Evolutionary conservation across 2,797 vertebrate species (phyloP).

Genomic region (Gallinago solitaria): DNA sequence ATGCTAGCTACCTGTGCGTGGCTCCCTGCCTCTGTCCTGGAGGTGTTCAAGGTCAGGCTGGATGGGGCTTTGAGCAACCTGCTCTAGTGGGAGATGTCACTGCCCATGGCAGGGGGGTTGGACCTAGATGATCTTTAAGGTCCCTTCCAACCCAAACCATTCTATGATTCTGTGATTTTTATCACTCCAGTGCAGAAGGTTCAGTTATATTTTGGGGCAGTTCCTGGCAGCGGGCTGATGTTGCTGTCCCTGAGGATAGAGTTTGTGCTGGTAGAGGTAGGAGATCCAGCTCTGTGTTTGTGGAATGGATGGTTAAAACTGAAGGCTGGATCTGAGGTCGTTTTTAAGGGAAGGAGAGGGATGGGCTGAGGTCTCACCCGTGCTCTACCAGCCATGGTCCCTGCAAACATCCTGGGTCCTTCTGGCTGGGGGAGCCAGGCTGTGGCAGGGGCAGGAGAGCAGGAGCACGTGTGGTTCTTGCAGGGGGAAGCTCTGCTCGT

Average conservation of each 20-base stretch:
- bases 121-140: too few species aligned
- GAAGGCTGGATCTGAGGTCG: not conserved
- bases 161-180: not conserved
- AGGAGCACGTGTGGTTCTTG: not conserved
- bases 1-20: not conserved
- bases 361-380: not conserved
- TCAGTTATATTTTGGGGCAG: not conserved
- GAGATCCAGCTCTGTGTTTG: not conserved
- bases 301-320: not conserved
- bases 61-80: too few species aligned
- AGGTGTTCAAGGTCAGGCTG: too few species aligned
- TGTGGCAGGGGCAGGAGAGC: not conserved
- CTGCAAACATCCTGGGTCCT: not conserved
- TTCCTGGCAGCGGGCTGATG: not conserved
- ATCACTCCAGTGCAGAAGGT: not conserved
- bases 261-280: not conserved
- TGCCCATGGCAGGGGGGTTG: too few species aligned
- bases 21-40: not conserved
- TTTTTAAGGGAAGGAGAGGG: not conserved
- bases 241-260: not conserved
- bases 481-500: not conserved
- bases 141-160: too few species aligned
- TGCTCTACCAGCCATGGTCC: fast-evolving
- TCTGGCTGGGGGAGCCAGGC: not conserved
- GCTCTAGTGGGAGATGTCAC: too few species aligned